These are phyloP conservation scores for Timandra comae DNA, from an alignment of 2,888 invertebrate species.

Conservation along the genomic window DNA sequence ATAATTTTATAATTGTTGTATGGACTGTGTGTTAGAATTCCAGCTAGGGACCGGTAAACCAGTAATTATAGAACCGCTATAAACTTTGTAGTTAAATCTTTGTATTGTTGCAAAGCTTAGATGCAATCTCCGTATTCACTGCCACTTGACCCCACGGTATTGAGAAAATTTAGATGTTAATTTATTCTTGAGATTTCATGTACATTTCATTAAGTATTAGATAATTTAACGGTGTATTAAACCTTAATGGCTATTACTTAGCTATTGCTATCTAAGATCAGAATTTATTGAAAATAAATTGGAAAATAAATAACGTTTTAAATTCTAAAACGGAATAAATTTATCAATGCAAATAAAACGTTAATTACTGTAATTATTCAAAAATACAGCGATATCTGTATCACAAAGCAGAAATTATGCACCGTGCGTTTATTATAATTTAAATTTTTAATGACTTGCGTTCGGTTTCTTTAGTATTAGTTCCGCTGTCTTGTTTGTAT, in stretches of 20 bases:
- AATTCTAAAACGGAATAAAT: too few species aligned
- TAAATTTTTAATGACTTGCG: conserved; percentile 3
- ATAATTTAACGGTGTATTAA: too few species aligned
- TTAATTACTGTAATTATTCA: too few species aligned
- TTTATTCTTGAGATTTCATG: conserved; percentile 12
- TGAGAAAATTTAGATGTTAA: conserved; percentile 36
- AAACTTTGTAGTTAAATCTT: conserved; percentile 24
- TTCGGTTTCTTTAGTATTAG: conserved; percentile 7
- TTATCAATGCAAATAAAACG: too few species aligned
- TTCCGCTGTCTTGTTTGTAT: conserved; percentile 13
- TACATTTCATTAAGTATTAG: neutral
- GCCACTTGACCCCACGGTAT: conserved; percentile 49
- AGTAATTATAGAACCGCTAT: conserved; percentile 43
- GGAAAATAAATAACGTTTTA: too few species aligned
- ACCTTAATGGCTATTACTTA: too few species aligned
- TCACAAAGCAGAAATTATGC: too few species aligned
- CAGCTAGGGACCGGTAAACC: conserved; percentile 33
- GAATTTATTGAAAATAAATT: too few species aligned
- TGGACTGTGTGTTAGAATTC: neutral
- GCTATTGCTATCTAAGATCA: too few species aligned
- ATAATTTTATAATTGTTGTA: neutral
- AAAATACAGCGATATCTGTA: too few species aligned
- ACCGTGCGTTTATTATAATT: too few species aligned
- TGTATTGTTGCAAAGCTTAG: conserved; percentile 39
- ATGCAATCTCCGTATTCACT: conserved; percentile 46